Evolutionary conservation across 2,888 invertebrate species (phyloP).

Genomic region (Trilocha varians): DNA sequence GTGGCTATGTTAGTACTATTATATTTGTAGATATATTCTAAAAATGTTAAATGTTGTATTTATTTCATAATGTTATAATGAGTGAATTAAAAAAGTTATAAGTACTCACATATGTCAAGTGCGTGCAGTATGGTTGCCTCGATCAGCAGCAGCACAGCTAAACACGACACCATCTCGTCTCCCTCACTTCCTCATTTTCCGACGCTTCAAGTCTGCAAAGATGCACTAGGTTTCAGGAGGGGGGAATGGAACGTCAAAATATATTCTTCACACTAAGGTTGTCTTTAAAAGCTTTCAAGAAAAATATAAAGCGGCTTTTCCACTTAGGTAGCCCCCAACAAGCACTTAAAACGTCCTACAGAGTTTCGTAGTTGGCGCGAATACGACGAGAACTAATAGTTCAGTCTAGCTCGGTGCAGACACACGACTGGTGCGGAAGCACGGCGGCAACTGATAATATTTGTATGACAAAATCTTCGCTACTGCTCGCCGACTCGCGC

Average conservation of each 20-base stretch:
- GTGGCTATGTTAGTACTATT: too few relatives aligned
- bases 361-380: background rate
- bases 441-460: background rate
- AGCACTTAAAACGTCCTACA: background rate
- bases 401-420: background rate
- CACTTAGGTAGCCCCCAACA: background rate
- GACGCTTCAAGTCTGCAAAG: constrained; percentile 13
- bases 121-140: constrained; percentile 35
- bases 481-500: background rate
- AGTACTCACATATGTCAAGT: constrained; percentile 59
- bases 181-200: constrained; percentile 56
- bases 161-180: constrained; percentile 48
- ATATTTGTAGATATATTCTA: too few relatives aligned
- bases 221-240: background rate
- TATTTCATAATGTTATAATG: too few relatives aligned
- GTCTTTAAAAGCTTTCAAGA: background rate
- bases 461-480: background rate
- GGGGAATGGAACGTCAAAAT: background rate
- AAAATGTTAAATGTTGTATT: too few relatives aligned
- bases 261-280: background rate
- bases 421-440: background rate
- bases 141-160: constrained; percentile 41
- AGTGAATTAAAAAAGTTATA: background rate
- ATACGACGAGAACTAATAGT: background rate
- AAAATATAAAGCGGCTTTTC: background rate